Percentiles rank a stretch among this genome's conserved stretches.
These are phyloP conservation scores for Caiman crocodilus DNA, from an alignment of 2,797 vertebrate genomes.

Conservation along the genomic window DNA sequence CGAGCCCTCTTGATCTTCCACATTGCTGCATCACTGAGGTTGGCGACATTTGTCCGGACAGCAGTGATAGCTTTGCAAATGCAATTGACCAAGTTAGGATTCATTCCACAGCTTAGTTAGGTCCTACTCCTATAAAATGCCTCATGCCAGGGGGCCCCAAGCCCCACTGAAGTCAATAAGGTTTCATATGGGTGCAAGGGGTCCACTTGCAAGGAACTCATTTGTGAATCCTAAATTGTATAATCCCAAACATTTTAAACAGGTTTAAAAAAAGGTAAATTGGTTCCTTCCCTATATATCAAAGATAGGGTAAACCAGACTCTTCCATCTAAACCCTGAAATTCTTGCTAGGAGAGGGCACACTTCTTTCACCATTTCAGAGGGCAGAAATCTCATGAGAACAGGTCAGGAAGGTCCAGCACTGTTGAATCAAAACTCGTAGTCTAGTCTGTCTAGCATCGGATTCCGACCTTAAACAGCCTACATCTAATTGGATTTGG, in stretches of 20 bases:
- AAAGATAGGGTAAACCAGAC: not conserved
- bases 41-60: slow-evolving; percentile 96
- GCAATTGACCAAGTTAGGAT: slow-evolving; percentile 66
- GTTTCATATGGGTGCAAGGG: slow-evolving; percentile 18
- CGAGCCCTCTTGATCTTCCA: slow-evolving; percentile 99
- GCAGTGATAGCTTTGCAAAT: slow-evolving; percentile 93
- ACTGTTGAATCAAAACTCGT: not conserved
- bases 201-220: slow-evolving; percentile 56
- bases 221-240: not conserved
- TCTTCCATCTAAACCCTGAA: slow-evolving; percentile 5
- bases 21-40: slow-evolving; percentile 96
- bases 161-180: slow-evolving; percentile 31
- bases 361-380: not conserved
- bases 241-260: not conserved
- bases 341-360: not conserved
- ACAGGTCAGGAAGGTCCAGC: not conserved
- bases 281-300: not conserved
- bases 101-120: slow-evolving; percentile 51
- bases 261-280: not conserved
- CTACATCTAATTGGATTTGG: not conserved
- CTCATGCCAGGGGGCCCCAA: slow-evolving; percentile 39
- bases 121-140: slow-evolving; percentile 22
- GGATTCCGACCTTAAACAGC: not conserved
- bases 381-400: not conserved
- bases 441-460: not conserved